Base-by-base conservation (phyloP, 2,888 invertebrate species). In the Apodemia zela region DNA sequence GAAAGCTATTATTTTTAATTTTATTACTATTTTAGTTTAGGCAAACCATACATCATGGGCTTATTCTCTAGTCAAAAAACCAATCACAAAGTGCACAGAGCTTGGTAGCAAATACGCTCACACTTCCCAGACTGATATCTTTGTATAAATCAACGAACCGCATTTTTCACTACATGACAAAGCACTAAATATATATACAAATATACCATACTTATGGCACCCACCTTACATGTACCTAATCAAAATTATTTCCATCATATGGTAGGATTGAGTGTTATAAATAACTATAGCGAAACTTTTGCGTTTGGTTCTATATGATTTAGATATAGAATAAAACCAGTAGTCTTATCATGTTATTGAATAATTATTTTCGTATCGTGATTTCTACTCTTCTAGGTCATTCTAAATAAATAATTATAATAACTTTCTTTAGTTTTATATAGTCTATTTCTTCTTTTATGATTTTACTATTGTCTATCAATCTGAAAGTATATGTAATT, bases 101-200 rank as follows among this genome's bases (percentile, higher is more conserved):
- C 89, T 89, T 89, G 81, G 85, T 87, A 87, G 88, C 79, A 79
- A 79, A 84, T 88, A 88, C 85, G 89, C 89, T 88, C 89, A 87
- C 90, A 90, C 89, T 89, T 89, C 85, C 90, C 90, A 89, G 88
- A 88, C 83, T 75, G 74, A 79, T 72, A 78, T 74, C 78, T 81
- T 78, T 84, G 82, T 88, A 84, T 78, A 80, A 81, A 82, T 78
- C 78, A 79, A 80, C 76, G 72, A 78, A 79, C 76, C 77, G 82
- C 80, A 81, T 76, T 74, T 75, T 71, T 85, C 89, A 89, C 89
- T 73, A 85, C 82, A 82, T 82, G 74, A 80, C 78, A 71, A 76
- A 84, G 88, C 89, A 89, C 89, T 74, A 78, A 83, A 76, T 80
- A 75, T 77, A 73, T 79, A 76, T 77, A 72, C 74, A 73, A 68